Evolutionary conservation across 2,888 invertebrate genomes (phyloP), one percentile per base, ranked within the genome.

Genomic region (Netelia melanura): DNA sequence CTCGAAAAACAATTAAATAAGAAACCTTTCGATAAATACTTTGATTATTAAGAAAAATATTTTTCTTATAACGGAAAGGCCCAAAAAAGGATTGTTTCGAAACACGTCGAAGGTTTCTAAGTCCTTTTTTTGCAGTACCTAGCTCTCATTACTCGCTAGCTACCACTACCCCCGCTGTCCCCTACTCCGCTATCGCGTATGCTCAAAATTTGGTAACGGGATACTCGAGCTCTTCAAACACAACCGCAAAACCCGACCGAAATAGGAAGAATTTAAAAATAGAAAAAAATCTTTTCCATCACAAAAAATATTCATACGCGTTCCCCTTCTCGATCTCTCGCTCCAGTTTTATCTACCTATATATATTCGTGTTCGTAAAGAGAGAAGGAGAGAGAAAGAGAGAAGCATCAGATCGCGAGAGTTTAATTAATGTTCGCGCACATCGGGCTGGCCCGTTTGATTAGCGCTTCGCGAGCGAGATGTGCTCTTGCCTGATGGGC

Each of bases 371-470:
- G 17, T 44, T n/a, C 61, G 5, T 21, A n/a, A 11, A 58, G 8
- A 72, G 52, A 67, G 30, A 30, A 5, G 30, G 5, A 75, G 58
- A 62, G 38, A 56, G 43, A 72, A 58, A 65, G 30, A 78, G 58
- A 75, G 43, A 90, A 90, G 90, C 89, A 90, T 88, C 61, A 74
- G 77, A 77, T 77, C 61, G 30, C 84, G 84, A 89, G 90, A 90
- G 92, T 93, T 93, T 92, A 93, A 93, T 93, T 93, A 93, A 93
- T 93, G 92, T 92, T 91, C 91, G 91, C 91, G 90, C 90, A 89
- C 90, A 90, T 90, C 88, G 90, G 90, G 90, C 89, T 89, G 90
- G 91, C 90, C 90, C 91, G 93, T 93, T 93, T 93, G 93, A 93
- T 93, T 93, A 93, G 93, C 92, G 91, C 89, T 90, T 88, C 89